phyloP scores from a whole-genome alignment of 2,113 vertebrate species.

The Malurus cyaneus region DNA sequence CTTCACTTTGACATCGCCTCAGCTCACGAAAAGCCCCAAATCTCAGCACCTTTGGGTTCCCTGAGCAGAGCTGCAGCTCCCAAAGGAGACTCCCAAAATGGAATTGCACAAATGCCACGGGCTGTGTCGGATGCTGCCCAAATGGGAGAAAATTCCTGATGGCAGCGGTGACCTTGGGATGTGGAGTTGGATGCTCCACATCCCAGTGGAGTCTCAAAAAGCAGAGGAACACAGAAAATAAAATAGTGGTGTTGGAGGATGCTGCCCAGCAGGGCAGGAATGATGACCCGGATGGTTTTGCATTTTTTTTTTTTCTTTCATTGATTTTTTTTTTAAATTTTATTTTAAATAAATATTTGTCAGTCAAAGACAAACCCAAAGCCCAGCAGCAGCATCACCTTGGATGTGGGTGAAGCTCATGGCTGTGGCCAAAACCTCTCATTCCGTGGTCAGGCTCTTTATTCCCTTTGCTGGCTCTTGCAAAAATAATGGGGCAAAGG shows the following conservation, averaged over 20 bases:
- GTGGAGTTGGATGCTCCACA: fast-evolving
- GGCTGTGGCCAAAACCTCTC: neutral
- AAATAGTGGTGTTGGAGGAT: fast-evolving
- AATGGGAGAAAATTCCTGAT: neutral
- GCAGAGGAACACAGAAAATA: neutral
- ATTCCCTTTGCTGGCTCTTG: neutral
- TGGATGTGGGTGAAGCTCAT: fast-evolving
- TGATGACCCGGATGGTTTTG: neutral
- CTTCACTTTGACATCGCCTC: neutral
- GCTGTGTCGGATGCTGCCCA: neutral
- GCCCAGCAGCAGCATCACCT: neutral
- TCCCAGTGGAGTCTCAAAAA: neutral
- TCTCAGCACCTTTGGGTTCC: neutral
- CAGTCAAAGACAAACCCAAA: neutral
- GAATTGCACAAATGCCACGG: neutral
- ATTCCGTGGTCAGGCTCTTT: neutral
- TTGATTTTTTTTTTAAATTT: fast-evolving
- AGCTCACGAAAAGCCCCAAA: neutral
- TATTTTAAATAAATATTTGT: neutral
- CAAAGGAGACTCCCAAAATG: fast-evolving
- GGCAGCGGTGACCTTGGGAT: neutral
- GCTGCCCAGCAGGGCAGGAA: fast-evolving
- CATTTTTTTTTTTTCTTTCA: neutral
- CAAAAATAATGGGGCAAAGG: neutral
- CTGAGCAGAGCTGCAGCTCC: neutral